phyloP scores from a whole-genome alignment of 2,113 vertebrate genomes.

The Etheostoma spectabile region DNA sequence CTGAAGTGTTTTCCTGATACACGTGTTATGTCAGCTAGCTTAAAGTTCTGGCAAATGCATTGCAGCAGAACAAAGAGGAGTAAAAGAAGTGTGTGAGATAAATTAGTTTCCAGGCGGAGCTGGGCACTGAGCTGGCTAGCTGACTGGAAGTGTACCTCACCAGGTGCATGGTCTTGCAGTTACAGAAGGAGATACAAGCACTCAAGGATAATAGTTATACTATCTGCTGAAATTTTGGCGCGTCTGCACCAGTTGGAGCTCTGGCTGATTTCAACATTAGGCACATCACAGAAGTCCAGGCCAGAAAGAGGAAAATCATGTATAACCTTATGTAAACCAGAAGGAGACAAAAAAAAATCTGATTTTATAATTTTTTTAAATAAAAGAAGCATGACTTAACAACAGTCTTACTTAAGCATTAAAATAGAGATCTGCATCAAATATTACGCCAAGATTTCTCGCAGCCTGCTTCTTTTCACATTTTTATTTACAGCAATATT shows the following conservation, averaged over 20 bases:
- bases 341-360: background rate
- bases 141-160: constrained; percentile 19
- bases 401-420: background rate
- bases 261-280: too few relatives aligned
- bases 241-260: too few relatives aligned
- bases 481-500: too few relatives aligned
- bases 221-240: background rate
- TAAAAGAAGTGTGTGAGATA: constrained; percentile 40
- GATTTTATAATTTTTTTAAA: background rate
- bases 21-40: constrained; percentile 60
- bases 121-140: constrained; percentile 6
- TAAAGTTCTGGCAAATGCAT: constrained; percentile 47
- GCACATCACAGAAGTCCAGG: too few relatives aligned
- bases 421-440: background rate
- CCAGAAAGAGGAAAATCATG: background rate
- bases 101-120: constrained; percentile 48
- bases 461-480: background rate
- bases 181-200: constrained; percentile 11
- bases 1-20: constrained; percentile 49
- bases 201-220: constrained; percentile 1
- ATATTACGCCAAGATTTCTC: background rate
- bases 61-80: constrained; percentile 38
- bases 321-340: too few relatives aligned
- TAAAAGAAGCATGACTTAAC: background rate
- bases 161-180: constrained; percentile 33